Conservation (phyloP, 2,888 invertebrate species). For the Stegana nigrithorax region DNA sequence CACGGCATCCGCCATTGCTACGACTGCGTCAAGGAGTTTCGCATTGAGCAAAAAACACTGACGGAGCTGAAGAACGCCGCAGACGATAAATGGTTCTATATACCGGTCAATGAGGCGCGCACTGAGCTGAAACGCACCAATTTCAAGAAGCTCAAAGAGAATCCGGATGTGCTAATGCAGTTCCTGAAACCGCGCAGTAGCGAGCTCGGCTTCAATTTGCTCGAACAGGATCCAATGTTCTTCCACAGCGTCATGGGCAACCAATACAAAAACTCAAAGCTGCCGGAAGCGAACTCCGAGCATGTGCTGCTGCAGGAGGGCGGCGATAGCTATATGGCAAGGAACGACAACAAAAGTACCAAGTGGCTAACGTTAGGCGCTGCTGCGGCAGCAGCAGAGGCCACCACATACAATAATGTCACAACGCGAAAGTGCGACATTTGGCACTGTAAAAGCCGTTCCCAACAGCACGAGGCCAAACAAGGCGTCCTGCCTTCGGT, state of each 20-base stretch:
- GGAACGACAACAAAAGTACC: no score
- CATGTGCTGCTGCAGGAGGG: neutral
- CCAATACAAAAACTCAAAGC: neutral
- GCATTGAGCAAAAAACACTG: slow-evolving; percentile 53
- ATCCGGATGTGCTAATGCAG: slow-evolving; percentile 52
- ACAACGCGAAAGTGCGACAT: neutral
- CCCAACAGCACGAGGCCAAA: neutral
- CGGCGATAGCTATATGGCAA: neutral
- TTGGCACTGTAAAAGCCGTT: neutral
- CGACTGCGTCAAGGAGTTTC: slow-evolving; percentile 50
- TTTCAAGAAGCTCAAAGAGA: slow-evolving; percentile 52
- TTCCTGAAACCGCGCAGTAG: slow-evolving; percentile 46
- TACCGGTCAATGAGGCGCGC: slow-evolving; percentile 37
- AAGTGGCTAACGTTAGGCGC: neutral
- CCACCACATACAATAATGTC: neutral
- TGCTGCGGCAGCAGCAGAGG: neutral
- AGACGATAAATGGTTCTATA: slow-evolving; percentile 50
- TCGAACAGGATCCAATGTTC: slow-evolving; percentile 64
- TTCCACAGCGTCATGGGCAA: slow-evolving; percentile 49
- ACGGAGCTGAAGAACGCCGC: slow-evolving; percentile 52
- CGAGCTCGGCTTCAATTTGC: slow-evolving; percentile 47
- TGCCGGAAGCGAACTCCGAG: neutral
- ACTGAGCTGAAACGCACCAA: slow-evolving; percentile 51
- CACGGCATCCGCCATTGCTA: slow-evolving; percentile 12
- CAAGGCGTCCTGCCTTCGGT: neutral